These are phyloP conservation scores for Caracal caracal DNA, from an alignment of 2,113 vertebrate species.

Conservation along the genomic window DNA sequence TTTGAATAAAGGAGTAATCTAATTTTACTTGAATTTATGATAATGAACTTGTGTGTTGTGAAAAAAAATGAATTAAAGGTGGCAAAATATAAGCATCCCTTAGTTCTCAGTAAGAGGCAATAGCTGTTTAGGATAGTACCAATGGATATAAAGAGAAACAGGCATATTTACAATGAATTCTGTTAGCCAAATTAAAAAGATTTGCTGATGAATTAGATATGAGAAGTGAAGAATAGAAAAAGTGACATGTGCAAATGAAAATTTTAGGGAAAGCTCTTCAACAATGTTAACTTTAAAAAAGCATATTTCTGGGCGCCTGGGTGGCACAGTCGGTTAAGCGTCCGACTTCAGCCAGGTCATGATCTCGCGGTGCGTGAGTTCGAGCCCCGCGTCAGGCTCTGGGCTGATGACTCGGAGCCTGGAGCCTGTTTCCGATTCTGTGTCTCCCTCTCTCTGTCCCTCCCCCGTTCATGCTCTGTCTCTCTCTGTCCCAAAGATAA, in stretches of 20 bases:
- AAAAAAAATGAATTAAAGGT: background rate
- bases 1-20: background rate
- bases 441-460: no score
- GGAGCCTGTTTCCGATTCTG: no score
- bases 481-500: no score
- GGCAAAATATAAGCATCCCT: background rate
- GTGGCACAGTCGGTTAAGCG: no score
- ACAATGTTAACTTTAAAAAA: background rate
- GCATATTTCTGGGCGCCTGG: background rate
- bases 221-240: background rate
- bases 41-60: background rate
- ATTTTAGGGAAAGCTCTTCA: background rate
- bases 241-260: background rate
- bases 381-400: no score
- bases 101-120: background rate
- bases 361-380: no score
- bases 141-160: background rate
- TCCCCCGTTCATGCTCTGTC: no score
- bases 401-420: no score
- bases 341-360: no score
- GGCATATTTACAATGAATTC: background rate
- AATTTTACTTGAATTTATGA: background rate
- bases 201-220: background rate
- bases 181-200: background rate
- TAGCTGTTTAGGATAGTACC: background rate